Conservation (phyloP, 2,888 invertebrate species). For the Lepidocyrtinus sp. region DNA sequence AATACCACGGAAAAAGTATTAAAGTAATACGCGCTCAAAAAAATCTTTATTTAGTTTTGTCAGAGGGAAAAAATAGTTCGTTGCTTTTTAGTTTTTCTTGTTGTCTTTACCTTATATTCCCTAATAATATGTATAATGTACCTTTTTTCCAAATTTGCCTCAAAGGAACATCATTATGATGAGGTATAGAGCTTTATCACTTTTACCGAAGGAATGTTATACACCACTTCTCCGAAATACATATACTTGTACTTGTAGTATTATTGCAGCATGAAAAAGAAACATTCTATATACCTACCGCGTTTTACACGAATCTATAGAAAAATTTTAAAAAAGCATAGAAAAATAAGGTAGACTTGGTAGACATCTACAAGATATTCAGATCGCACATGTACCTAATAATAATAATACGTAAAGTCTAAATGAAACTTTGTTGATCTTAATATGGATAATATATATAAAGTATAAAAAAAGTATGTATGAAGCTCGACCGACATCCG, state of each 20-base stretch:
- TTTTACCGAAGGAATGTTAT: neutral
- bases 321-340: neutral
- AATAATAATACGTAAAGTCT: neutral
- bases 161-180: constrained; percentile 4
- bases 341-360: no score
- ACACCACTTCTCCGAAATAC: constrained; percentile 12
- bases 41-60: neutral
- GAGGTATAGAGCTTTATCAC: neutral
- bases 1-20: neutral
- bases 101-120: neutral
- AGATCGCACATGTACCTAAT: neutral
- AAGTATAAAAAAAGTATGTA: constrained; percentile 11
- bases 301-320: neutral
- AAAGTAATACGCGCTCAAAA: neutral
- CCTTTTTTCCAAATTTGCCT: neutral
- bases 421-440: neutral
- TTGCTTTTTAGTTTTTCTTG: neutral
- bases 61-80: neutral
- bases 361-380: no score
- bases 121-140: neutral
- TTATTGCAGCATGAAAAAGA: neutral
- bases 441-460: neutral
- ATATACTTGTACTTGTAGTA: no score
- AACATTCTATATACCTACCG: neutral
- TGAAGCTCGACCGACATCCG: constrained; percentile 46